Evolutionary conservation across 2,113 vertebrate genomes (phyloP).

Genomic region (Varanus komodoensis): DNA sequence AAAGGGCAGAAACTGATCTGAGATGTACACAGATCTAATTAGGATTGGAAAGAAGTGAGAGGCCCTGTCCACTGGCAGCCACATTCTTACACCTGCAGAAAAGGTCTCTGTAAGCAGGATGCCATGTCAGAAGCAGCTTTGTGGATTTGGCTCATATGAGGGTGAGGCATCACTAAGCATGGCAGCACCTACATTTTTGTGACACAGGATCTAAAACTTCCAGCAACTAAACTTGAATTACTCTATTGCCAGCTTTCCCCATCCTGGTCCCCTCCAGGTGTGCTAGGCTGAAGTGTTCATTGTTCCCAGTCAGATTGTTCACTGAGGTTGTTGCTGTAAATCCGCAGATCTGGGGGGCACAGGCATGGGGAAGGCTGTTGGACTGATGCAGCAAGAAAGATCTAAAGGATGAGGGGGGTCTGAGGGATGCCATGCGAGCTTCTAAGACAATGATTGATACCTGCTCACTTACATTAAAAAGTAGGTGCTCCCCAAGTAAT

Average conservation of each 20-base stretch:
- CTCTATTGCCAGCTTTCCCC: too few relatives aligned
- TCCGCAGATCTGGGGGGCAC: too few relatives aligned
- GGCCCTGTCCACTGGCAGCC: too few relatives aligned
- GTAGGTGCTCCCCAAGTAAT: background rate
- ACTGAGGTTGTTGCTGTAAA: too few relatives aligned
- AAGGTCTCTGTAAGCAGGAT: background rate
- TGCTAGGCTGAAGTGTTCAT: too few relatives aligned
- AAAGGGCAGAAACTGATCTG: background rate
- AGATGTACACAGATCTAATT: background rate
- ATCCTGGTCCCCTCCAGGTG: too few relatives aligned
- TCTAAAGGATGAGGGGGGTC: background rate
- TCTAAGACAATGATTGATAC: background rate
- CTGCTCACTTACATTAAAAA: background rate
- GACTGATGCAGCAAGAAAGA: background rate
- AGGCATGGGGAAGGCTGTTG: background rate
- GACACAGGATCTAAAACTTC: background rate
- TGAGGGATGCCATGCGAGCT: background rate
- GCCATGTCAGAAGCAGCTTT: background rate
- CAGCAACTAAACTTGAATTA: background rate
- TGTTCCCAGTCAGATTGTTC: too few relatives aligned
- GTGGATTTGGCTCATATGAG: background rate
- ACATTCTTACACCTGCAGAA: background rate
- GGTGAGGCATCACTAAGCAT: background rate
- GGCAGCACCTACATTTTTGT: background rate
- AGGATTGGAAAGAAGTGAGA: background rate